phyloP scores from a whole-genome alignment of 2,113 vertebrate species.

The Progne subis region DNA sequence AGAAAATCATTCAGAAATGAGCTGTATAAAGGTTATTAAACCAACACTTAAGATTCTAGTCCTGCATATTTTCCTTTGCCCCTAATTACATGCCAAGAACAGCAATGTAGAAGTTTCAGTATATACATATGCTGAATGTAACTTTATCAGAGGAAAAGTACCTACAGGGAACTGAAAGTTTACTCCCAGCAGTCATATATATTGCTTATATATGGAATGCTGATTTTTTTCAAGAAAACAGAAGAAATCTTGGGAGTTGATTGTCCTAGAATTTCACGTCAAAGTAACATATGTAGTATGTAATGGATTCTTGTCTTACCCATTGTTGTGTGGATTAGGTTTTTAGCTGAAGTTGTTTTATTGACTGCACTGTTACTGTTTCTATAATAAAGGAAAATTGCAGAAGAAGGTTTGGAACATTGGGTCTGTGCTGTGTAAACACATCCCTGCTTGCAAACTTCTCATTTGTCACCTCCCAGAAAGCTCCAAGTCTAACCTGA shows the following conservation, averaged over 20 bases:
- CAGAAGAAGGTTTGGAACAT: background rate
- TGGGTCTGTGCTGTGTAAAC: background rate
- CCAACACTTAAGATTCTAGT: slow-evolving; percentile 76
- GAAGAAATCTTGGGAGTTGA: background rate
- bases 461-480: background rate
- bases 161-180: background rate
- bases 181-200: background rate
- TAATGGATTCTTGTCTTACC: background rate
- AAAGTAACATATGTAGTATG: background rate
- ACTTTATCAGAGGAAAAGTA: background rate
- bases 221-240: background rate
- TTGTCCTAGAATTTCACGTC: background rate
- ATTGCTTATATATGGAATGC: background rate
- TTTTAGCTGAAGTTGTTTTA: background rate
- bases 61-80: slow-evolving; percentile 69
- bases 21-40: slow-evolving; percentile 77
- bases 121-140: background rate
- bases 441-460: background rate
- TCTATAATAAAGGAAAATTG: background rate
- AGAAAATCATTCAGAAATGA: slow-evolving; percentile 78
- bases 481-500: background rate
- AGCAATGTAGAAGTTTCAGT: slow-evolving; percentile 32
- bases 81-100: slow-evolving; percentile 73
- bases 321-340: background rate
- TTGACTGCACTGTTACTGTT: background rate